These are phyloP conservation scores for Holcopasites calliopsidis DNA, from an alignment of 1,140 invertebrate species.

Conservation along the genomic window DNA sequence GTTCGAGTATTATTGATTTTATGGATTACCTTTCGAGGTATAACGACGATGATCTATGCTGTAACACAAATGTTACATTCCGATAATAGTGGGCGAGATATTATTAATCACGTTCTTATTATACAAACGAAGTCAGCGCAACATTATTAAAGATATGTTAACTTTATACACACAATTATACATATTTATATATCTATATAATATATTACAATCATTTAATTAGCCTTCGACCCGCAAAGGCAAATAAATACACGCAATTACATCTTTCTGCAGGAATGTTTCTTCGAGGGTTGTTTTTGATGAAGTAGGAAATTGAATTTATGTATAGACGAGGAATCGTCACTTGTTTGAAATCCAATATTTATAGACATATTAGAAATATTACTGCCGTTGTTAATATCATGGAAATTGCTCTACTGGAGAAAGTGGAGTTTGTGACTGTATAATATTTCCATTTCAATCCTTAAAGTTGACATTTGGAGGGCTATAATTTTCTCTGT, in stretches of 20 bases:
- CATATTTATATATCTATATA: conserved; percentile 10
- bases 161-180: conserved; percentile 37
- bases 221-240: conserved; percentile 64
- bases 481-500: neutral
- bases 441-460: neutral
- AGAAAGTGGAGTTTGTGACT: neutral
- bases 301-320: neutral
- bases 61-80: conserved; percentile 9
- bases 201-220: conserved; percentile 45
- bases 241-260: conserved; percentile 41
- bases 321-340: neutral
- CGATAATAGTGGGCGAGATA: conserved; percentile 11
- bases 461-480: conserved; percentile 2
- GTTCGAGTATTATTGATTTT: conserved; percentile 1
- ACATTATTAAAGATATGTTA: conserved; percentile 42
- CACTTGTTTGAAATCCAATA: neutral
- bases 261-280: conserved; percentile 6
- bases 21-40: neutral
- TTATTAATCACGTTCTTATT: neutral
- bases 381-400: conserved; percentile 5
- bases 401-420: neutral
- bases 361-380: neutral
- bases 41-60: neutral
- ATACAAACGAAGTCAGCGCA: conserved; percentile 21
- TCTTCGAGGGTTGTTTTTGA: neutral